Evolutionary conservation across 2,888 invertebrate species (phyloP).

Genomic region (Agonopterix alstromeriana): DNA sequence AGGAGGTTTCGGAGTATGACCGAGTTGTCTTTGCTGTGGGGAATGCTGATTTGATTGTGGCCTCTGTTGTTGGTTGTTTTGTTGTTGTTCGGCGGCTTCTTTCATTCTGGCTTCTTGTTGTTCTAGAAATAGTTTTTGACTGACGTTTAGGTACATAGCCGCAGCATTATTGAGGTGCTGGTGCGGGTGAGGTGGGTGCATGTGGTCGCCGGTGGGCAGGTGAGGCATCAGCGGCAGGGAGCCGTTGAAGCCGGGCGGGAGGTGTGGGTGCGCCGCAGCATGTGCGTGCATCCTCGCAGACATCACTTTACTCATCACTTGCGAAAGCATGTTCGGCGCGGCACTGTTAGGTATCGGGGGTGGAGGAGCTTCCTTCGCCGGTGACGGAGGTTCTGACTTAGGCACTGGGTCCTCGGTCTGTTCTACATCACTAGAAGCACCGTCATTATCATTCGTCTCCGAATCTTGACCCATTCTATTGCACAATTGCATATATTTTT

Average conservation of each 20-base stretch:
- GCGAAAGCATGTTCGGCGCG: conserved; percentile 74
- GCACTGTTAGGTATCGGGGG: conserved; percentile 58
- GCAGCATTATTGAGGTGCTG: conserved; percentile 79
- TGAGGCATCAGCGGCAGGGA: conserved; percentile 76
- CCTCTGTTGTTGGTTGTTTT: conserved; percentile 75
- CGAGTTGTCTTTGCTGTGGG: conserved; percentile 69
- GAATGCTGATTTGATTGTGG: conserved; percentile 78
- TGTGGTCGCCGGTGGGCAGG: conserved; percentile 69
- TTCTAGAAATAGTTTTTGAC: conserved; percentile 87
- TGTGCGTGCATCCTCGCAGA: conserved; percentile 77
- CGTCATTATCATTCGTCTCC: conserved; percentile 85
- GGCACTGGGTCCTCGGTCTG: conserved; percentile 67
- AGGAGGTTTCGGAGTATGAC: conserved; percentile 64
- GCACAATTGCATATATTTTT: conserved; percentile 91
- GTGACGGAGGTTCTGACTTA: conserved; percentile 77
- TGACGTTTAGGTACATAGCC: conserved; percentile 86
- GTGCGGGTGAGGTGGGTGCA: conserved; percentile 73
- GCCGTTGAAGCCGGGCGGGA: conserved; percentile 79
- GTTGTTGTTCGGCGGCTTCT: conserved; percentile 76
- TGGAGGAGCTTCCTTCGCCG: conserved; percentile 70
- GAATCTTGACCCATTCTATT: conserved; percentile 89
- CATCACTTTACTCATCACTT: conserved; percentile 81
- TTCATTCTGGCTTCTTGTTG: conserved; percentile 84
- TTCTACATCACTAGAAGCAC: conserved; percentile 84
- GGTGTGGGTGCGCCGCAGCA: conserved; percentile 69